phyloP scores from a whole-genome alignment of 2,888 invertebrate species.

The Anaspis maculata region DNA sequence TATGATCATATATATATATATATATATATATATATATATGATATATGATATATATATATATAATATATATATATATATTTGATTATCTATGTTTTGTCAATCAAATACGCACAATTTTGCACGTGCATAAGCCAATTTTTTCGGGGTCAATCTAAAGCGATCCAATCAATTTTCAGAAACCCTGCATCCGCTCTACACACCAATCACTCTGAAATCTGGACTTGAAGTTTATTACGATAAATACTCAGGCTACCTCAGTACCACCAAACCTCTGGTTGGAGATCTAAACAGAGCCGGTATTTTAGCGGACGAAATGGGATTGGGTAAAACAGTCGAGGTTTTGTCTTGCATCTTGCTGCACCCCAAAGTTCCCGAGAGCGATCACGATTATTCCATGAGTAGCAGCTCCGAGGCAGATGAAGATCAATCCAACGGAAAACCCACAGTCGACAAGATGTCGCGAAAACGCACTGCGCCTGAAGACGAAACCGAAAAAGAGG shows the following conservation, averaged over 20 bases:
- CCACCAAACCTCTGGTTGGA: conserved; percentile 33
- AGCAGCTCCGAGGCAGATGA: too few species aligned
- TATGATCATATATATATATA: too few species aligned
- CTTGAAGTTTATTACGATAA: conserved; percentile 37
- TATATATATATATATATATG: too few species aligned
- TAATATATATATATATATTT: too few species aligned
- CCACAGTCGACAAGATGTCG: conserved; percentile 9
- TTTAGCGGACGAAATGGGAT: conserved; percentile 73
- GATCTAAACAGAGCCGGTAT: conserved; percentile 53
- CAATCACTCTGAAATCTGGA: conserved; percentile 28
- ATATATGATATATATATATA: too few species aligned
- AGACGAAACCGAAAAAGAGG: conserved; percentile 4
- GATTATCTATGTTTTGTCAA: too few species aligned
- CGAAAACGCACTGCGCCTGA: conserved; percentile 6
- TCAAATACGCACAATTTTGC: too few species aligned
- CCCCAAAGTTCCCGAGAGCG: conserved; percentile 25
- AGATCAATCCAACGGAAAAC: too few species aligned
- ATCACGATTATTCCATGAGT: neutral
- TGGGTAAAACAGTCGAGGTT: conserved; percentile 74
- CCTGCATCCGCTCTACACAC: conserved; percentile 32
- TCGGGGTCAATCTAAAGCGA: conserved; percentile 1
- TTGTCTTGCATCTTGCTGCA: conserved; percentile 56
- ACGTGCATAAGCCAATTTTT: too few species aligned
- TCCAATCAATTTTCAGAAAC: conserved; percentile 16
- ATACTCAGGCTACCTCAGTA: conserved; percentile 41